Percentiles rank a stretch among this genome's conserved stretches.
phyloP scores from a whole-genome alignment of 2,797 vertebrate species.

The Petrocephalus sullivani region DNA sequence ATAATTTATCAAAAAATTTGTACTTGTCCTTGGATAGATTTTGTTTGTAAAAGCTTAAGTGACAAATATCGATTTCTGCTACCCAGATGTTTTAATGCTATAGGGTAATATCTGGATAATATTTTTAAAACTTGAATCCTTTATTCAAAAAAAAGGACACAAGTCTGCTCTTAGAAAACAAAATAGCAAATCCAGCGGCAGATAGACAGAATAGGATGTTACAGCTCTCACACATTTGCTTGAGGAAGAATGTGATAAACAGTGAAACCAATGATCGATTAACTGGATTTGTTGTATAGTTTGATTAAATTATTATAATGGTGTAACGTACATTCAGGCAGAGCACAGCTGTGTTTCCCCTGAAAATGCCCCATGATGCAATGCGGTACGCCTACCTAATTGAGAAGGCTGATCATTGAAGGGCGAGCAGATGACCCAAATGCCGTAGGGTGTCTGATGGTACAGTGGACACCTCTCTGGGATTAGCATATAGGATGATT shows the following conservation, averaged over 20 bases:
- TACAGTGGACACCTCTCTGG: too few species aligned
- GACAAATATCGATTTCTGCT: neutral
- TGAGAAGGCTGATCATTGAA: neutral
- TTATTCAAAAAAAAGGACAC: neutral
- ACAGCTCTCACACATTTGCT: neutral
- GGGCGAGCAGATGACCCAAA: too few species aligned
- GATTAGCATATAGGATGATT: too few species aligned
- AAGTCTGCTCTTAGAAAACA: neutral
- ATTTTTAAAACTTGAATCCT: neutral
- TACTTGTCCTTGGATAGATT: slow-evolving; percentile 9
- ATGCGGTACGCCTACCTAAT: neutral
- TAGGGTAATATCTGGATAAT: neutral
- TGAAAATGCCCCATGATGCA: slow-evolving; percentile 10
- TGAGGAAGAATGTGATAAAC: neutral
- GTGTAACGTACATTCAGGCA: neutral
- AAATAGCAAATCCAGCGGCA: neutral
- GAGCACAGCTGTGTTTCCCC: neutral
- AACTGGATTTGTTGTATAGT: neutral
- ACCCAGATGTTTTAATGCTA: neutral
- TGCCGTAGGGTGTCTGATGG: too few species aligned
- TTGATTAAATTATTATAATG: neutral
- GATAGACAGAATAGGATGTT: neutral
- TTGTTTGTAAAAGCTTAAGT: slow-evolving; percentile 7
- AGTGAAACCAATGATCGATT: neutral
- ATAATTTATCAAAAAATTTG: slow-evolving; percentile 2